Base-by-base conservation (phyloP, 35 echinoderm and acorn worm species). In the Ophioderma brevispina region DNA sequence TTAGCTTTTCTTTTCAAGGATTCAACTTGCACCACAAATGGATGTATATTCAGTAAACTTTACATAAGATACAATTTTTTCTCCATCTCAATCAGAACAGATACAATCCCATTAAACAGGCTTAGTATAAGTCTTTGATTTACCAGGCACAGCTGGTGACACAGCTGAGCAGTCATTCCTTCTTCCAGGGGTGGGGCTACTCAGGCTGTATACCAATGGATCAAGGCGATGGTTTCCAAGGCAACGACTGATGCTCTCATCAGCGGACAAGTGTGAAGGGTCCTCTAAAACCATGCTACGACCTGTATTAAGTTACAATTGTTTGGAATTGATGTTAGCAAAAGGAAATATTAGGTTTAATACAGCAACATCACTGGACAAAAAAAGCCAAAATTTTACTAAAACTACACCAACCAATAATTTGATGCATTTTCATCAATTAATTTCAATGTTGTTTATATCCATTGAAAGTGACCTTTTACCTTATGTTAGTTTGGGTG, bases 201-300 rank as follows among this genome's bases (percentile, higher is more conserved):
- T 82, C 55, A 92, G 33, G 11, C 63, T 87, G 86, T 88, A 98
- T 3, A 82, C 84, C 31, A 86, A 88, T 31, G 92, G 85, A 75
- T 92, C 85, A 31, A 77, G 40, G 85, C 90, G 85, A 25, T 89
- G 38, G 4, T 80, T 89, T 25, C 96, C 90, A 86, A 92, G 81
- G 82, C 96, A 98, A 92, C 96, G 88, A 78, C 86, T 98, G 31
- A 98, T 90, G 43, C 89, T 92, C 37, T 93, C 91, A 77, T 93
- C 86, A 23, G 37, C 76, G 31, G 86, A 40, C 3, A 81, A 28
- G 82, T 88, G 85, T 30, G 52, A 39, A 21, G 77, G 14, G 42
- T 93, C 91, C 76, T 93, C 91, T 59, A 34, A 21, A 23, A 92
- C 38, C 6, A 89, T 79, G 49, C 36, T 88, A 32, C 80, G 64